Conservation (phyloP, 2,888 invertebrate species). For the Tyria jacobaeae region DNA sequence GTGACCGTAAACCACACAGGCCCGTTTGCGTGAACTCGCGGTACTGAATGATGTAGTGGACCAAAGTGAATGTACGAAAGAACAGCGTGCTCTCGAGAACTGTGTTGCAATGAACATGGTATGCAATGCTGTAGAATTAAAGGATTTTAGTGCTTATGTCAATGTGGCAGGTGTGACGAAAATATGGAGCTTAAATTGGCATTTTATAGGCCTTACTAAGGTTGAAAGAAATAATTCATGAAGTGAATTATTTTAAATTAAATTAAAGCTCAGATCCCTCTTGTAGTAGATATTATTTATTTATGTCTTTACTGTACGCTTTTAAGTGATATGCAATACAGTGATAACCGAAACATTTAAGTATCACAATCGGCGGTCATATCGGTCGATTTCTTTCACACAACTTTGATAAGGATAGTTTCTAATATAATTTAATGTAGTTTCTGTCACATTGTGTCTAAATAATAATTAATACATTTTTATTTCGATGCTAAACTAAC, state of each 20-base stretch:
- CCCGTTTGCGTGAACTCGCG: constrained; percentile 44
- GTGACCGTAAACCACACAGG: constrained; percentile 47
- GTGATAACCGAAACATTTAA: no score
- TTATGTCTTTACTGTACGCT: no score
- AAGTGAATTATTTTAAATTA: constrained; percentile 9
- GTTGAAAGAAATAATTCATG: background rate
- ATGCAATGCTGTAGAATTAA: constrained; percentile 17
- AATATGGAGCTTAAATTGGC: constrained; percentile 9
- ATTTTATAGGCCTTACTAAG: constrained; percentile 22
- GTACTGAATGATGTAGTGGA: constrained; percentile 42
- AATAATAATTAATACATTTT: no score
- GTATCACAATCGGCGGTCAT: no score
- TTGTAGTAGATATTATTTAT: no score
- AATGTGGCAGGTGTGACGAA: constrained; percentile 12
- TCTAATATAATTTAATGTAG: no score
- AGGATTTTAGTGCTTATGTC: constrained; percentile 24
- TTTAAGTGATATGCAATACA: no score
- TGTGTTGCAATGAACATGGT: constrained; percentile 23
- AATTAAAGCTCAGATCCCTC: background rate
- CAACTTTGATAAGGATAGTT: no score
- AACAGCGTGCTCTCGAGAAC: constrained; percentile 37
- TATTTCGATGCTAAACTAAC: no score
- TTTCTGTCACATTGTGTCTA: no score
- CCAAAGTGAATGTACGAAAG: constrained; percentile 35
- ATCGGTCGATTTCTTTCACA: no score